Conservation (phyloP, 2,797 vertebrate species). For the Tarsius wallacei region DNA sequence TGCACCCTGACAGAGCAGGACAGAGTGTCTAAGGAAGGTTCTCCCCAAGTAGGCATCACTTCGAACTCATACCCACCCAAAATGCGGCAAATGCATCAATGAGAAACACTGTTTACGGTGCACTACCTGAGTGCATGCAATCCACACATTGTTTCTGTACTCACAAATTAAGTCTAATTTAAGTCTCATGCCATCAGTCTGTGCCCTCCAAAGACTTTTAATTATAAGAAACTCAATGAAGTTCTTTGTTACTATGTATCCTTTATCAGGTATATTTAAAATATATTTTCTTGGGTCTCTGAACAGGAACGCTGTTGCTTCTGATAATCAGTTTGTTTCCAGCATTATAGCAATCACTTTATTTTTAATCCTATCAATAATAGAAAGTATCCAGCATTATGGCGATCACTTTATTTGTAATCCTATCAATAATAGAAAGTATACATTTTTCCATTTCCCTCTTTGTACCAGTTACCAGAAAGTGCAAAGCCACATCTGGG, state of each 20-base stretch:
- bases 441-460: neutral
- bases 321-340: constrained; percentile 3
- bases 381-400: neutral
- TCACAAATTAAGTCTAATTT: constrained; percentile 27
- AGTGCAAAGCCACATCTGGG: neutral
- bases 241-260: neutral
- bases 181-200: neutral
- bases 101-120: neutral
- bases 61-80: neutral
- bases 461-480: neutral
- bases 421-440: neutral
- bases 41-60: neutral
- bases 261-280: neutral
- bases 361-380: neutral
- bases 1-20: neutral
- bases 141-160: neutral
- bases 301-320: neutral
- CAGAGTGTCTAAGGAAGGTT: neutral
- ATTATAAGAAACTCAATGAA: neutral
- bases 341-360: neutral
- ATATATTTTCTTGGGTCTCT: neutral
- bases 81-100: neutral
- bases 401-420: neutral
- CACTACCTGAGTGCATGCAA: neutral
- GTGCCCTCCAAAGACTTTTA: neutral